Percentiles rank a stretch among this genome's conserved stretches.
Conservation (phyloP, 2,797 vertebrate genomes). For the Heterohyrax brucei region DNA sequence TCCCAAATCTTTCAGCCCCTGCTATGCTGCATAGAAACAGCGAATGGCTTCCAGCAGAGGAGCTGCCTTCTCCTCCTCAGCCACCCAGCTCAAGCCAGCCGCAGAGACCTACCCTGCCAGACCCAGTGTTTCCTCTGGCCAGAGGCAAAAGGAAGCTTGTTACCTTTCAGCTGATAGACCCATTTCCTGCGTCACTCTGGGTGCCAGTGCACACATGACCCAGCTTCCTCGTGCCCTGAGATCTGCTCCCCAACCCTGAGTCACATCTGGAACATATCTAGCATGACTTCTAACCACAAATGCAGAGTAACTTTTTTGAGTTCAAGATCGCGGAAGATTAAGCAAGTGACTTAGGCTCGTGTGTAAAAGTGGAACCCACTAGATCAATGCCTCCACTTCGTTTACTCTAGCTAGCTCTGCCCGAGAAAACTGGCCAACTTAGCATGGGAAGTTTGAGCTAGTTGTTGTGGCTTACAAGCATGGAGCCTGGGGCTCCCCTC, state of each 20-base stretch:
- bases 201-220: slow-evolving; percentile 84
- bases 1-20: background rate
- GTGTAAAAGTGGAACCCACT: background rate
- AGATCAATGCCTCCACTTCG: background rate
- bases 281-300: slow-evolving; percentile 76
- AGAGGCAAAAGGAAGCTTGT: slow-evolving; percentile 85
- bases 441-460: background rate
- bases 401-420: background rate
- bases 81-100: slow-evolving; percentile 46
- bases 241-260: slow-evolving; percentile 72
- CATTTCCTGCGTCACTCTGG: slow-evolving; percentile 87
- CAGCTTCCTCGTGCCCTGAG: slow-evolving; percentile 76
- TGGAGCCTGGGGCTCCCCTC: background rate
- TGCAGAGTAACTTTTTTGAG: slow-evolving; percentile 72
- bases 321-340: slow-evolving; percentile 74
- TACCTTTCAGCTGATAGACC: slow-evolving; percentile 83
- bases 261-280: slow-evolving; percentile 85
- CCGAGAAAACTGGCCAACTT: background rate
- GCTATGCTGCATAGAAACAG: background rate
- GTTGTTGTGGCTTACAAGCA: background rate
- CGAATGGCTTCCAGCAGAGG: accelerated
- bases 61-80: background rate
- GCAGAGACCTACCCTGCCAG: background rate
- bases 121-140: slow-evolving; percentile 86
- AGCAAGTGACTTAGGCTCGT: background rate